Base-by-base conservation (phyloP, 2,113 vertebrate genomes). In the Callorhinus ursinus region DNA sequence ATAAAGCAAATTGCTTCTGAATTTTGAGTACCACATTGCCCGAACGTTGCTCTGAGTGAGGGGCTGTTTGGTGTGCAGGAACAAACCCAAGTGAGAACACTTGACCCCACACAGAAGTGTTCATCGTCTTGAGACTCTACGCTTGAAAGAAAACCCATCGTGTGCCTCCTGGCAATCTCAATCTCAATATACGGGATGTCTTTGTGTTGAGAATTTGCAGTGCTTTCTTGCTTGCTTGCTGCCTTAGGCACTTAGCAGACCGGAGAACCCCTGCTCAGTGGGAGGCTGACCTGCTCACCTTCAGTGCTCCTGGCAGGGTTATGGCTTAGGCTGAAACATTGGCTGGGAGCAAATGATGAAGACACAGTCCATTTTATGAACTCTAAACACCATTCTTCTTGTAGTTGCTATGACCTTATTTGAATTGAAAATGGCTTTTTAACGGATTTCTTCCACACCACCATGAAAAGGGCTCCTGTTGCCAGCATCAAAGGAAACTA, bases 371-470 rank as follows among this genome's bases (percentile, higher is more conserved):
- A 57, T 83, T 93, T 94, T 76, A 93, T 42, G 19, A 96, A 69
- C 94, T 95, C 87, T 95, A 96, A 97, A 76, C 88, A 69, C 53
- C 95, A 55, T 92, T 98, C 97, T 80, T 96, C 97, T 96, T 91
- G 57, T 49, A 21, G 51, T 88, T 65, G 65, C 33, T 77, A 90
- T 95, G 81, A 61, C 82, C 83, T 76, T 67, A 90, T 90, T 95
- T 96, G 85, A 96, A 97, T 82, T 85, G 95, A 92, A 97, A 97
- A 97, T 96, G 39, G 76, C 74, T 96, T 98, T 96, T 90, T 97
- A 92, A 86, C 0, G 1, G 57, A 88, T 92, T 97, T 95, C 19
- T 39, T 67, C 28, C 57, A 31, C 21, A 36, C 84, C 65, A 86
- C 42, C n/a, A 49, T 42, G 51, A 81, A 77, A 87, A 93, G 14